Conservation (phyloP, 1,140 invertebrate genomes). For the Anastatus disparis region DNA sequence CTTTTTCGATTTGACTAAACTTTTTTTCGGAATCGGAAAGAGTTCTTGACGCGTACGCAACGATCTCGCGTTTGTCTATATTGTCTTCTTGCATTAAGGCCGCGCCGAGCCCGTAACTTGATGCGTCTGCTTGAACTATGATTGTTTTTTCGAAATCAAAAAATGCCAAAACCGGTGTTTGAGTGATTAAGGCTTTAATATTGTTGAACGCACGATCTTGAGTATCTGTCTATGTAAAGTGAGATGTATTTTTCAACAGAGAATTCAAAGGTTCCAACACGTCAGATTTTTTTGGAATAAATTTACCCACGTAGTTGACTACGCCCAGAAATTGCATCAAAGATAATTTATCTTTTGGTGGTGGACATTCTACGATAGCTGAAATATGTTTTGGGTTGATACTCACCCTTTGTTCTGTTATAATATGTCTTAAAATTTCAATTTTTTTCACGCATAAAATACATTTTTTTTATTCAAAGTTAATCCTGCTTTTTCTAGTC, state of each 20-base stretch:
- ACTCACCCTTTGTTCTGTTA: no score
- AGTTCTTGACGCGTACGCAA: no score
- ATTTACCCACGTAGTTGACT: conserved; percentile 46
- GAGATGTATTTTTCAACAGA: conserved; percentile 42
- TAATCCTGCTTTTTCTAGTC: no score
- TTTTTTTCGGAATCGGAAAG: no score
- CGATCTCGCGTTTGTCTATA: no score
- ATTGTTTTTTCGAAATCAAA: conserved; percentile 36
- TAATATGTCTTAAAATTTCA: no score
- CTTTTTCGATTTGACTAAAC: no score
- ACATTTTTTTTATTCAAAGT: no score
- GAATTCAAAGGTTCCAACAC: conserved; percentile 45
- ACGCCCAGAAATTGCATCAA: conserved; percentile 50
- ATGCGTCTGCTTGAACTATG: conserved; percentile 42
- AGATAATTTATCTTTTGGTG: conserved; percentile 53
- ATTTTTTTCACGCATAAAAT: no score
- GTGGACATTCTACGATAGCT: no score
- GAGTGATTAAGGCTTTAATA: conserved; percentile 28
- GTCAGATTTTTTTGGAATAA: conserved; percentile 42
- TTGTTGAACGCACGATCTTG: conserved; percentile 39
- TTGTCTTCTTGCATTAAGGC: conserved; percentile 33
- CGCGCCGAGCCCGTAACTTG: conserved; percentile 37
- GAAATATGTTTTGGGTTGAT: no score
- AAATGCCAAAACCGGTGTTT: conserved; percentile 29
- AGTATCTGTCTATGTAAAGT: conserved; percentile 37